phyloP scores from a whole-genome alignment of 2,113 vertebrate genomes.

The Mesocricetus auratus region DNA sequence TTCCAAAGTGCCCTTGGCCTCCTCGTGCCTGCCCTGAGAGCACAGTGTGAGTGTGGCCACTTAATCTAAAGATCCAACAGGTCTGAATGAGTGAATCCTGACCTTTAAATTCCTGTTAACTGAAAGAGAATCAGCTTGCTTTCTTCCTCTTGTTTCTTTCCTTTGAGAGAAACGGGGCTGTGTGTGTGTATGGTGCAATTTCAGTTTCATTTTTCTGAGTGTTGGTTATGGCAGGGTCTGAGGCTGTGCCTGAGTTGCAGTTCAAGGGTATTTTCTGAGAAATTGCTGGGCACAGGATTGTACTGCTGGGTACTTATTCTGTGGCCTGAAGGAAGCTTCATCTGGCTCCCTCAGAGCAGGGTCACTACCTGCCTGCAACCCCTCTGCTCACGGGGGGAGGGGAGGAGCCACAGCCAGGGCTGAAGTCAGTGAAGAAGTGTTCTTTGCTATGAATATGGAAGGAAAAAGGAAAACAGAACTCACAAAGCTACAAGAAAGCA shows the following conservation, averaged over 20 bases:
- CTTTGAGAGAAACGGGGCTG: background rate
- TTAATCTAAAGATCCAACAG: background rate
- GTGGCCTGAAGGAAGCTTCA: background rate
- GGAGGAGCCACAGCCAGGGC: background rate
- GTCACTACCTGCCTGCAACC: background rate
- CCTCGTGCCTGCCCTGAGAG: background rate
- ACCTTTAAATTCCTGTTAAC: slow-evolving; percentile 9
- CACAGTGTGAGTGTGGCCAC: background rate
- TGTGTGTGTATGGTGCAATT: background rate
- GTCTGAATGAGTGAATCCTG: background rate
- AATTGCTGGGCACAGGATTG: background rate
- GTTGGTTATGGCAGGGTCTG: background rate
- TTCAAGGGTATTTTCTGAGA: slow-evolving; percentile 12
- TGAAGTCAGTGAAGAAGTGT: background rate
- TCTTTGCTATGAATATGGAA: background rate
- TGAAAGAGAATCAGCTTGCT: slow-evolving; percentile 19
- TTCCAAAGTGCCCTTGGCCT: background rate
- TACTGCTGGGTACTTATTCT: background rate
- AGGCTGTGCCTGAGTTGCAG: background rate
- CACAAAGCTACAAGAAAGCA: background rate
- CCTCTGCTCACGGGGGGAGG: background rate
- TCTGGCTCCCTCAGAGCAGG: background rate
- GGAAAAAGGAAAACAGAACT: background rate
- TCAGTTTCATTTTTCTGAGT: slow-evolving; percentile 65
- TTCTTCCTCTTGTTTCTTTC: slow-evolving; percentile 52